Base-by-base conservation (phyloP, 2,888 invertebrate species). In the Pristionchus exspectatus region DNA sequence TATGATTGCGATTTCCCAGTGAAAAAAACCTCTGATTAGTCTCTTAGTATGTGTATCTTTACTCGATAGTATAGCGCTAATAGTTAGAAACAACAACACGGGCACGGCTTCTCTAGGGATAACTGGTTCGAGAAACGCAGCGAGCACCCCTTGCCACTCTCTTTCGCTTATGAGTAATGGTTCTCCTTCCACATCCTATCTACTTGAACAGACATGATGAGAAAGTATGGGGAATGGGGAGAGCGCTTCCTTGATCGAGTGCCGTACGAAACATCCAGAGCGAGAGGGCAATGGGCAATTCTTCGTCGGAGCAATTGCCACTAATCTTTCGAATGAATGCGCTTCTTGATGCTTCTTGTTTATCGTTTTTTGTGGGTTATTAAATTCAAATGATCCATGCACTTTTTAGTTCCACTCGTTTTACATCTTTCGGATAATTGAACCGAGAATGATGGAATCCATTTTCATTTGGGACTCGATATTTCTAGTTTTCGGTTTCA, bases 51-150 rank as follows among this genome's bases (percentile, higher is more conserved):
- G 44, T 50, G 44, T 50, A 3, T 50, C 44, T 50, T 50, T 7
- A 3, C 9, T 50, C 18, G 30, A 3, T 18, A 72, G 16, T 30
- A 33, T 33, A 72, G 72, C 7, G 74, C 74, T n/a, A n/a, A 21
- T n/a, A 10, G 74, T 38, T 38, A 38, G 38, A 38, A 74, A 74
- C 74, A 74, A 74, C 63, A 63, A 63, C 38, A 24, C 21, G 63
- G 63, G 63, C 63, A 38, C 18, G 66, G 44, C 44, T 50, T 10
- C 24, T 24, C 69, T 27, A 74, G 38, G 44, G 74, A 74, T 74
- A 74, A 74, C 74, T 74, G 74, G 74, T 74, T 74, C 74, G 74
- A 74, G 74, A 74, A 74, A 74, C 74, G 21, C 21, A 9, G 24
- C 30, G 38, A 74, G 74, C 21, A 5, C 69, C 38, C 74, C 74